Percentiles rank a stretch among this genome's conserved stretches.
Conservation (phyloP, 2,113 vertebrate species). For the Craseonycteris thonglongyai region DNA sequence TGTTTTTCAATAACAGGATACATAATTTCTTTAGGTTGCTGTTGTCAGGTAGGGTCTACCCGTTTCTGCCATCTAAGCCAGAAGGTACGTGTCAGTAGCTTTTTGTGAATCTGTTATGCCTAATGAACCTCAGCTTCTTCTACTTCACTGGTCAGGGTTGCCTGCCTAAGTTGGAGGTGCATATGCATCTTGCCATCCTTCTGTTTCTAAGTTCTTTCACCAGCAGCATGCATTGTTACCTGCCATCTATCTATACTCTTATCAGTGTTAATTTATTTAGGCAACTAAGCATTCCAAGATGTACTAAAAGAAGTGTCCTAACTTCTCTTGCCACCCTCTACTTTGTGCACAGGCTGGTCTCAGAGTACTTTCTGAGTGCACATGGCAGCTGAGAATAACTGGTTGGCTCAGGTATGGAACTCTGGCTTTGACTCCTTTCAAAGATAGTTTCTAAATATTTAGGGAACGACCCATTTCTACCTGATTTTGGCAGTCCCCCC, state of each 20-base stretch:
- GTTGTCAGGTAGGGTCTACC: fast-evolving
- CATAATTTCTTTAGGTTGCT: background rate
- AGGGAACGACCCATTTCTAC: background rate
- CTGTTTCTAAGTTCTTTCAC: background rate
- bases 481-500: background rate
- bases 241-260: background rate
- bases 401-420: background rate
- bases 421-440: background rate
- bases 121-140: background rate
- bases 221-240: background rate
- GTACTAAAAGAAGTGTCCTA: background rate
- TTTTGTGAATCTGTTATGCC: background rate
- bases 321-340: background rate
- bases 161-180: background rate
- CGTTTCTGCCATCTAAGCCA: background rate
- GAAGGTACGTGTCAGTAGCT: background rate
- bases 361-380: background rate
- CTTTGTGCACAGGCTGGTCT: background rate
- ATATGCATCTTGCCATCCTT: background rate
- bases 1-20: background rate
- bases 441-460: background rate
- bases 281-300: background rate
- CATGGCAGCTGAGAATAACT: background rate
- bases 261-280: background rate
- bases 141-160: background rate